Evolutionary conservation across 2,888 invertebrate species (phyloP), one percentile per base, ranked within the genome.

Genomic region (Drosophila sordidapex): DNA sequence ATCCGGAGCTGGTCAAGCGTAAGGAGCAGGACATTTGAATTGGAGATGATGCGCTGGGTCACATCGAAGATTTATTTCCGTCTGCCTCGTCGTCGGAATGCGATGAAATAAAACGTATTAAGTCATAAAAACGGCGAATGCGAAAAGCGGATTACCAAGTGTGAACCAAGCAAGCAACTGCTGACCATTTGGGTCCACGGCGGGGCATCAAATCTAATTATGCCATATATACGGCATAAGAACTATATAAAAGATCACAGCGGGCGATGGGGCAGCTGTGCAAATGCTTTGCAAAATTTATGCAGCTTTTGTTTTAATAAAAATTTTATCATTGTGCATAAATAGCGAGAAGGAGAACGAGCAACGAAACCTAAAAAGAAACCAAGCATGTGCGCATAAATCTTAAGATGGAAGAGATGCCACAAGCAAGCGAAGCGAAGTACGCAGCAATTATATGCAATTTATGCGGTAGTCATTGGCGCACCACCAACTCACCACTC

Each of bases 371-470:
- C 63, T 48, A 64, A 67, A 71, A 66, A 65, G 64, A 84, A 53
- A 56, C 68, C 78, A 65, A 76, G 70, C 83, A 88, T 88, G 90
- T 85, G 78, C 88, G 88, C 90, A 85, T 85, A 85, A 85, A 85
- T 85, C 85, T 89, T 65, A 52, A 72, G 70, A 76, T 70, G 48
- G 64, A 43, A 56, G 51, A 43, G 52, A 70, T 52, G 61, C 49
- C 58, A 56, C 29, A 62, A 62, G 75, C 13, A 27, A 59, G n/a
- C 15, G 31, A 35, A 48, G 5, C n/a, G 38, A 38, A 40, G 46
- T 36, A 35, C 21, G 79, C 57, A 91, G 91, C 91, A 91, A 91
- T 91, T 91, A 91, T 91, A 90, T 91, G 91, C 91, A 91, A 91
- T 91, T 91, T 91, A 91, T 91, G 89, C 91, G 78, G 68, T 73